Evolutionary conservation across 2,888 invertebrate genomes (phyloP), one percentile per base, ranked within the genome.

Genomic region (Lobophora halterata): DNA sequence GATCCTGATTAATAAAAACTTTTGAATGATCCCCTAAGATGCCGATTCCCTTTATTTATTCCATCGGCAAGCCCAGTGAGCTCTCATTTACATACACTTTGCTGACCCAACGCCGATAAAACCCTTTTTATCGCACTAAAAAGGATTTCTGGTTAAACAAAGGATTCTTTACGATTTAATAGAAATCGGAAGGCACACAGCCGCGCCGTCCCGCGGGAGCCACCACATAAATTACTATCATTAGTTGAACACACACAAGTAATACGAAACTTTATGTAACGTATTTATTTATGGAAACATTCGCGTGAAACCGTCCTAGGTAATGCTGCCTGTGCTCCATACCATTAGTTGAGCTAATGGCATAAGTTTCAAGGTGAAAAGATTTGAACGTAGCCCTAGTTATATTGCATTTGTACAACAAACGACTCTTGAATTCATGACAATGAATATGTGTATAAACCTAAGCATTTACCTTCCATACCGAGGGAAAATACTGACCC

Each of bases 31-130:
- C n/a, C n/a, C n/a, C n/a, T n/a, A n/a, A n/a, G n/a, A 71, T 67
- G 62, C 58, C 78, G 59, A 71, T 76, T 69, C 61, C 50, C 59
- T 58, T 74, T n/a, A n/a, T n/a, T 73, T 78, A 80, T 77, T 74
- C 70, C 61, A 70, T 73, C 68, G 60, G 56, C 56, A 59, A 70
- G 62, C 61, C 69, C 65, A 57, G 58, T 65, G 61, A 64, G 65
- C 61, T 62, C 71, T 75, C 73, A 82, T 85, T 83, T 82, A 72
- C 81, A 82, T 83, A 82, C 77, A 80, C 75, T 81, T 79, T 78
- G 78, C 82, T 80, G 81, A 81, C 81, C 82, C 78, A 71, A 74
- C 75, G 68, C 55, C 76, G 71, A 79, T 80, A 81, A 80, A 81
- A 71, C 77, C 78, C 72, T 75, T 82, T 79, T 83, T 76, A 79